These are phyloP conservation scores for Phaenicophaeus curvirostris DNA, from an alignment of 2,797 vertebrate genomes.

Conservation along the genomic window DNA sequence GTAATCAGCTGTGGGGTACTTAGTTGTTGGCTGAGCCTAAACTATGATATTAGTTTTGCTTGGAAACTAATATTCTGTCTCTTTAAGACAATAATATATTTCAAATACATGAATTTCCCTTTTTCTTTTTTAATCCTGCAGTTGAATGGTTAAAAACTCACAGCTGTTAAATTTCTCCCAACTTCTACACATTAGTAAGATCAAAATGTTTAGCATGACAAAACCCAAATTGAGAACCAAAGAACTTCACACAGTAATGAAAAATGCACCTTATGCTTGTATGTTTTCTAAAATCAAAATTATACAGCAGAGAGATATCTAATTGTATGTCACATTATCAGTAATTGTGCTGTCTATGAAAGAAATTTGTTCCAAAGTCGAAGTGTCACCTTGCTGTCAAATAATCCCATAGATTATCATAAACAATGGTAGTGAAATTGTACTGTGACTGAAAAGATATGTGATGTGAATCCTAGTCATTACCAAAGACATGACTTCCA, in stretches of 20 bases:
- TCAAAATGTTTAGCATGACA: slow-evolving; percentile 7
- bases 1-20: no score
- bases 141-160: background rate
- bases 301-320: slow-evolving; percentile 13
- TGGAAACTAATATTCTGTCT: background rate
- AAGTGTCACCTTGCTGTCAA: slow-evolving; percentile 78
- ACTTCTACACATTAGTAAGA: background rate
- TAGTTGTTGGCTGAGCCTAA: no score
- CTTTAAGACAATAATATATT: background rate
- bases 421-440: slow-evolving; percentile 71
- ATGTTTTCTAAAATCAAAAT: slow-evolving; percentile 49
- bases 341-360: slow-evolving; percentile 70
- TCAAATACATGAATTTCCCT: background rate
- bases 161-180: background rate
- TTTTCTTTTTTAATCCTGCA: background rate
- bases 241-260: background rate
- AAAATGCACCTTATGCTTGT: slow-evolving; percentile 17
- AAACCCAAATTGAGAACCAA: background rate
- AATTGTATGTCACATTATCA: slow-evolving; percentile 65
- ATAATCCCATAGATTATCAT: slow-evolving; percentile 76
- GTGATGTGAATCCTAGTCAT: slow-evolving; percentile 74
- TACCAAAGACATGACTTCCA: slow-evolving; percentile 72
- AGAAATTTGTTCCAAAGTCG: slow-evolving; percentile 75
- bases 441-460: slow-evolving; percentile 69
- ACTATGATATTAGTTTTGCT: background rate